A percentile compares a stretch with the other conserved stretches of the same genome.
phyloP scores from a whole-genome alignment of 1,140 invertebrate genomes.

The Drosophila murphyi region DNA sequence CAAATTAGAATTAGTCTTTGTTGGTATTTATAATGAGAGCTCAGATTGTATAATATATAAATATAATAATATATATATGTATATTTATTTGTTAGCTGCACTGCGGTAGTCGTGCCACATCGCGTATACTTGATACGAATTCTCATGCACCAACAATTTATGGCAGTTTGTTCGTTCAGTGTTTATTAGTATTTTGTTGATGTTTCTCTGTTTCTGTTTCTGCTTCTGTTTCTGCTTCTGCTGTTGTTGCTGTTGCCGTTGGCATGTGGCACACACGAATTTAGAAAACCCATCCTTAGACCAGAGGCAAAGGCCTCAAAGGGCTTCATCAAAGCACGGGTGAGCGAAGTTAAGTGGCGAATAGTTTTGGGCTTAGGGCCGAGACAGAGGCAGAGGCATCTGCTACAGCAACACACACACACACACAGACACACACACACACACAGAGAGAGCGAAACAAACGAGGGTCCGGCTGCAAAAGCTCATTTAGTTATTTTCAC shows the following conservation, averaged over 20 bases:
- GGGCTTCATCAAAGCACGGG: background rate
- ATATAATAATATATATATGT: background rate
- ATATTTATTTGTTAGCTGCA: background rate
- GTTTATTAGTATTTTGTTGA: too few relatives aligned
- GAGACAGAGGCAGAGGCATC: too few relatives aligned
- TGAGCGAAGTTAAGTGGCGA: background rate
- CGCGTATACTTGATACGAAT: constrained; percentile 25
- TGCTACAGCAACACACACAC: too few relatives aligned
- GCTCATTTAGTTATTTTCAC: constrained; percentile 38
- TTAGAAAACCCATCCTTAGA: constrained; percentile 25
- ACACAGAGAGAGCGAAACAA: constrained; percentile 8
- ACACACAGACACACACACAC: too few relatives aligned
- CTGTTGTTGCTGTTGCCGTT: background rate
- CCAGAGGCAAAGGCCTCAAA: constrained; percentile 12
- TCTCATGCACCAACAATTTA: constrained; percentile 1
- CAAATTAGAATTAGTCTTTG: too few relatives aligned
- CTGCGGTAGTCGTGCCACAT: constrained; percentile 4
- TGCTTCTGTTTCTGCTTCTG: too few relatives aligned
- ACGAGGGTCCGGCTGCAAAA: constrained; percentile 15
- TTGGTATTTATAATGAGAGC: too few relatives aligned
- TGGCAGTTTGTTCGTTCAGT: background rate
- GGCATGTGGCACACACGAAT: constrained; percentile 8
- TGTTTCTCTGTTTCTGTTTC: too few relatives aligned
- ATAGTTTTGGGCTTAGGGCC: too few relatives aligned
- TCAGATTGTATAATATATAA: too few relatives aligned